A percentile compares a stretch with the other conserved stretches of the same genome.
phyloP scores from a whole-genome alignment of 2,113 vertebrate species.

The Mesoclemmys tuberculata region DNA sequence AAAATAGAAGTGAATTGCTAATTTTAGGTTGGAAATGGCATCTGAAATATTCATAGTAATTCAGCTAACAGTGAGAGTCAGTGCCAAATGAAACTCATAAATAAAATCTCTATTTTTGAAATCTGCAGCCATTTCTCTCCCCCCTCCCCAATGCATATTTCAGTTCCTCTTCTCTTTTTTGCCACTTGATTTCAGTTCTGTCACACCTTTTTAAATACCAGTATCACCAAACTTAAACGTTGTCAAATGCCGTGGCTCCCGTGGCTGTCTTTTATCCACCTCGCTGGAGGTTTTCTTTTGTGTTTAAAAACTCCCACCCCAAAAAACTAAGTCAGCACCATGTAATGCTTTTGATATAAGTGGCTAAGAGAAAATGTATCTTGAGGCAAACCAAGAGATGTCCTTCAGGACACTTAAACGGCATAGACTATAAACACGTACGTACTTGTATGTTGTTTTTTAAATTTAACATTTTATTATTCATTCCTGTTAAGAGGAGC shows the following conservation, averaged over 20 bases:
- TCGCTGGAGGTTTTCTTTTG: not conserved
- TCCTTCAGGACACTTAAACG: not conserved
- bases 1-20: not conserved
- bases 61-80: not conserved
- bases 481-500: not conserved
- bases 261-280: not conserved
- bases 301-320: not conserved
- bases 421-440: not conserved
- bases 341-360: not conserved
- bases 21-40: not conserved
- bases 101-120: not conserved
- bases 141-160: not conserved
- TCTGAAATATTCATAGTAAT: not conserved
- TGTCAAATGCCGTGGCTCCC: not conserved
- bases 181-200: not conserved
- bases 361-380: not conserved
- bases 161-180: not conserved
- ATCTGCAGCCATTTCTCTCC: fast-evolving
- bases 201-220: not conserved
- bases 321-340: not conserved
- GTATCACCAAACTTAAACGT: not conserved
- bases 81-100: not conserved
- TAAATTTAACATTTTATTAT: not conserved
- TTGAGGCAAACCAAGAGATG: not conserved
- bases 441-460: not conserved